Base-by-base conservation (phyloP, 2,113 vertebrate genomes). In the Benitochromis conjunctus region DNA sequence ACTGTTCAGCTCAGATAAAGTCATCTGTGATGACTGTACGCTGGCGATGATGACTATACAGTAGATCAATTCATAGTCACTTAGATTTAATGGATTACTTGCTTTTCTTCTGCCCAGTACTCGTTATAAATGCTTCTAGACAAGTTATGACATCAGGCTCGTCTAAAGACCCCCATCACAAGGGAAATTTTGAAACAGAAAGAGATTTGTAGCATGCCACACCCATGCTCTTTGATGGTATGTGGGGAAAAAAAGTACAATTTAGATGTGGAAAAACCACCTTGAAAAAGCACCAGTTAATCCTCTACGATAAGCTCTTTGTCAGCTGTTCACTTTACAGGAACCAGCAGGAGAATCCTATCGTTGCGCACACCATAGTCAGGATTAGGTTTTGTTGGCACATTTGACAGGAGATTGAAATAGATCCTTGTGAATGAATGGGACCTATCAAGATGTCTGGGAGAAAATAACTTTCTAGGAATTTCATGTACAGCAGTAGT, bases 221-320 rank as follows among this genome's bases (percentile, higher is more conserved):
- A 92, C 94, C 91, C 88, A 71, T 89, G 58, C 29, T 92, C 86
- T 84, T 90, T 88, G 84, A 85, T 91, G 81, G 77, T 74, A 69
- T 88, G 82, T 83, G 57, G 76, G 60, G 0, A 38, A 38, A 76
- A 84, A 91, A 89, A 92, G 21, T 84, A 60, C 57, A 86, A 89
- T 92, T 92, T 84, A 85, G 85, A 93, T 88, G 81, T 92, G 58
- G 88, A 91, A 88, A 66, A 91, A 93, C 93, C 83, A 94, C 88
- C 86, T 91, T 84, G 58, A 92, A 90, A 66, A 93, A 91, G 77
- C 79, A 86, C 31, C 12, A 80, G 83, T 83, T 94, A 94, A 94
- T 94, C 85, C 89, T 43, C 77, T 11, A 31, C 82, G 91, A 89
- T 92, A 94, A 94, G 79, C 90, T 92, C 88, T 94, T 90, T 94